These are phyloP conservation scores for Cavia porcellus DNA, from an alignment of 2,113 vertebrate genomes.

Conservation along the genomic window DNA sequence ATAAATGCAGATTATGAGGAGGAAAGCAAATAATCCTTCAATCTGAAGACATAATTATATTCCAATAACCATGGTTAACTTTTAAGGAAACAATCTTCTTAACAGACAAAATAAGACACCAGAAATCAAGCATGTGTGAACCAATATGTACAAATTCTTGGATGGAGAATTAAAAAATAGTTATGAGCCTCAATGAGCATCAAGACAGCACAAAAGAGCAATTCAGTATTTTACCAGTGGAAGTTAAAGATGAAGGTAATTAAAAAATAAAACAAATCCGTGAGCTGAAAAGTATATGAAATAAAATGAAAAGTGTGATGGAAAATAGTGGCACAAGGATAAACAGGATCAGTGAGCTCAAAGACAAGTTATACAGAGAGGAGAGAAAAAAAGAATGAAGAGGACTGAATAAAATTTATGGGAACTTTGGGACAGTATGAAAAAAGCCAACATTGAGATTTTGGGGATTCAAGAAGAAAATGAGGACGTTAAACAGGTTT, in stretches of 20 bases:
- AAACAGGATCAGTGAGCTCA: background rate
- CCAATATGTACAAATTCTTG: background rate
- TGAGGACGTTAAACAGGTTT: slow-evolving; percentile 3
- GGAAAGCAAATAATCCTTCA: background rate
- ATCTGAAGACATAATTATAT: background rate
- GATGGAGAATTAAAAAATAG: background rate
- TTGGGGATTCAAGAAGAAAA: background rate
- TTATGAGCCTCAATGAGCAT: background rate
- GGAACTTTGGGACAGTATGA: background rate
- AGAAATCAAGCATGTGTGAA: background rate
- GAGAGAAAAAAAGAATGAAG: background rate
- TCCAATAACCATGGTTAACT: background rate
- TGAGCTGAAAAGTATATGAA: background rate
- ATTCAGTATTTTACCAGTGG: background rate
- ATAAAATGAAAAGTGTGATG: background rate
- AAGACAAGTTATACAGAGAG: background rate
- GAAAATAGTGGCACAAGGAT: background rate
- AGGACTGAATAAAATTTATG: background rate
- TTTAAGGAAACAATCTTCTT: background rate
- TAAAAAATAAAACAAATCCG: background rate
- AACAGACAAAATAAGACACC: background rate
- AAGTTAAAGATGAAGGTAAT: background rate
- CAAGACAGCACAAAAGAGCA: background rate
- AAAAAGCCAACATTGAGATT: background rate
- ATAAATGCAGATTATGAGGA: background rate